Conservation (phyloP, 1,140 invertebrate genomes). For the Drosophila kepulauana region DNA sequence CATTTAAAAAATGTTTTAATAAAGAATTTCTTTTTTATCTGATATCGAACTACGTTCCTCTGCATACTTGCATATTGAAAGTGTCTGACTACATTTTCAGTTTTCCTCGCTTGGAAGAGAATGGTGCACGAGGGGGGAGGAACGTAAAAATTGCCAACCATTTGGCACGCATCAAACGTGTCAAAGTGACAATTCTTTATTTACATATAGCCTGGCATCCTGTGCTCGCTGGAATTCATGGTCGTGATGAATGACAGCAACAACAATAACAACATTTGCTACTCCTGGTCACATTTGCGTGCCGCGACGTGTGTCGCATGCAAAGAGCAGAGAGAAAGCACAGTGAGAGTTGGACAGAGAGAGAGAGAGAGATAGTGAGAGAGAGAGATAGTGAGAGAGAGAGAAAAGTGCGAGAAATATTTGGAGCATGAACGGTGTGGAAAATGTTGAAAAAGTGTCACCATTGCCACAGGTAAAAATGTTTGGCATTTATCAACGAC, state of each 20-base stretch:
- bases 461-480: slow-evolving; percentile 73
- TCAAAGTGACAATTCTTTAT: slow-evolving; percentile 82
- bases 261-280: slow-evolving; percentile 42
- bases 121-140: not conserved
- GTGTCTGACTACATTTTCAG: slow-evolving; percentile 12
- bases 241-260: slow-evolving; percentile 66
- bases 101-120: not conserved
- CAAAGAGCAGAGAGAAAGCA: slow-evolving; percentile 14
- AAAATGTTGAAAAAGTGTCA: slow-evolving; percentile 60
- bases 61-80: not conserved
- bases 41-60: not conserved
- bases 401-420: slow-evolving; percentile 25
- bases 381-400: not conserved
- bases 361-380: not conserved
- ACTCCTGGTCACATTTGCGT: slow-evolving; percentile 77
- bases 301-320: slow-evolving; percentile 71
- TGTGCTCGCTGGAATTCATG: slow-evolving; percentile 25
- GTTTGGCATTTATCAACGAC: slow-evolving; percentile 73
- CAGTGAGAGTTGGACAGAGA: not conserved
- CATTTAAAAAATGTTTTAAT: not conserved
- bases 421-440: slow-evolving; percentile 18
- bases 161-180: slow-evolving; percentile 74
- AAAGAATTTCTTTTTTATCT: too few species aligned
- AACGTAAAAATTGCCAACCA: slow-evolving; percentile 54
- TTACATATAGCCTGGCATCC: slow-evolving; percentile 55